Base-by-base conservation (phyloP, 2,888 invertebrate genomes). In the Macaria liturata region DNA sequence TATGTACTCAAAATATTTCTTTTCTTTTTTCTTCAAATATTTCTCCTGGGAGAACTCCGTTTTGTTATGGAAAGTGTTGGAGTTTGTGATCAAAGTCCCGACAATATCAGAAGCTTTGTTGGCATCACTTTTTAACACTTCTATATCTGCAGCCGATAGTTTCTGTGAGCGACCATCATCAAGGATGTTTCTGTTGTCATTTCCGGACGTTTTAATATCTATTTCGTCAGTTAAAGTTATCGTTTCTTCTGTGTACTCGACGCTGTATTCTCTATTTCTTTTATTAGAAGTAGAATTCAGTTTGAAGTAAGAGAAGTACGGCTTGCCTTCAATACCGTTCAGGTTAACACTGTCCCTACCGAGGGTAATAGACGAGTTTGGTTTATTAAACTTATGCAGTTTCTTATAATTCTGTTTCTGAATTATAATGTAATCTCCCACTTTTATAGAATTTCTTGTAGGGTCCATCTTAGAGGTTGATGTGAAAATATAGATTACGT, bases 11-110 rank as follows among this genome's bases (percentile, higher is more conserved):
- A 95, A 96, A 86, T 98, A 99, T 86, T 99, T 99, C 71, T 96
- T 96, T 74, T 97, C 97, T 83, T 99, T 99, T 81, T 99, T 99
- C 72, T 96, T 96, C 46, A 99, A 93, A 83, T 99, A 99, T 82
- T 99, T 99, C 70, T 97, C 97, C 83, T 99, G 97, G 0, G 97
- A 96, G 83, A 95, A 99, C 74, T 96, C 97, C 0, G 98, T 99
- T 92, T 98, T 98, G 56, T 94, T 93, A 42, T 94, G 93, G 83
- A 99, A 99, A 0, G 98, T 98, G 67, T 95, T 95, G 9, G 98
- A 99, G 80, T 98, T 98, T 62, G 95, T 96, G 50, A 99, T 96
- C 9, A 99, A 92, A 54, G 96, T 95, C 63, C 94, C 96, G 4
- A 99, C 95, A 66, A 99, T 97, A 74, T 96, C 95, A 20, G 94